These are phyloP conservation scores for Diarsia rubi DNA, from an alignment of 2,888 invertebrate genomes.

Conservation along the genomic window DNA sequence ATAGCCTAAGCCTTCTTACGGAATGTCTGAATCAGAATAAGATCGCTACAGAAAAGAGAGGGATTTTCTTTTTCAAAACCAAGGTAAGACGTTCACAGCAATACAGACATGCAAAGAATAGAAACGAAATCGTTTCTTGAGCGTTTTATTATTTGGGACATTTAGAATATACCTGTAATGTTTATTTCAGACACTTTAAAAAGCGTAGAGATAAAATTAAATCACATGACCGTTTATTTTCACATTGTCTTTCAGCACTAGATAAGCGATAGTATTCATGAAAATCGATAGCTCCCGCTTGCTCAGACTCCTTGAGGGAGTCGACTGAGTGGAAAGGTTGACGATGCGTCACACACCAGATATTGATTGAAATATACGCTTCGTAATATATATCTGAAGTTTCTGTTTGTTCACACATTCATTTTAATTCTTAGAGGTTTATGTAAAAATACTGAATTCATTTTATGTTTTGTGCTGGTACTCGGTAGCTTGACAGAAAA, in stretches of 20 bases:
- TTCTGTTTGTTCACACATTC: background rate
- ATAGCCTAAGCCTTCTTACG: constrained; percentile 38
- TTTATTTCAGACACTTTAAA: too few relatives aligned
- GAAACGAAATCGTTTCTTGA: constrained; percentile 21
- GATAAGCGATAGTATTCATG: background rate
- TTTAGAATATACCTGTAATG: too few relatives aligned
- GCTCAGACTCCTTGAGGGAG: background rate
- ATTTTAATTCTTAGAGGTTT: background rate
- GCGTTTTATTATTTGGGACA: background rate
- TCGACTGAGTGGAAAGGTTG: constrained; percentile 23
- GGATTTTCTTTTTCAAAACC: constrained; percentile 7
- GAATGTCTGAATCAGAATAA: constrained; percentile 53
- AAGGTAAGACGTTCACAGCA: constrained; percentile 6
- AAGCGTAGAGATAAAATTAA: background rate
- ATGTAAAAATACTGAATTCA: background rate
- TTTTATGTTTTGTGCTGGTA: background rate
- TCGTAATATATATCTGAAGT: constrained; percentile 3
- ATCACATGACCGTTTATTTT: background rate
- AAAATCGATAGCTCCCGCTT: background rate
- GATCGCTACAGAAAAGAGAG: constrained; percentile 26
- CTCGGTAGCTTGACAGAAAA: background rate
- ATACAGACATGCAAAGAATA: constrained; percentile 23
- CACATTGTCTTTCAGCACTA: background rate
- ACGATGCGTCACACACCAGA: constrained; percentile 12
- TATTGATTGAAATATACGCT: background rate